Conservation (phyloP, 92 coral and sea anemone species). For the Zoanthus gigantus region DNA sequence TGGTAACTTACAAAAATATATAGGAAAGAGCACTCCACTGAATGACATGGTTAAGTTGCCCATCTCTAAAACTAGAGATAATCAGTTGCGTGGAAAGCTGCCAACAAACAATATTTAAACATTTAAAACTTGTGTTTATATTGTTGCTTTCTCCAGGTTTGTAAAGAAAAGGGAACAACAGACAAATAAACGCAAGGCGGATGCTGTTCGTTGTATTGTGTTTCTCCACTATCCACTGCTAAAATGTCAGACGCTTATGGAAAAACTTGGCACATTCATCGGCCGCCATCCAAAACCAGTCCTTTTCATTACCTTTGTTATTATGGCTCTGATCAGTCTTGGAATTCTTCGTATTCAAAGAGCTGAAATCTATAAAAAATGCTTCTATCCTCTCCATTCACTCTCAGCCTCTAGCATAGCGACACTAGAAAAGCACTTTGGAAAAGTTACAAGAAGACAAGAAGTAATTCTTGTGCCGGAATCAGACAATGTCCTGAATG, state of each 20-base stretch:
- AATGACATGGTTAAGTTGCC: no score
- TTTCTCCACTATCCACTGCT: conserved; percentile 46
- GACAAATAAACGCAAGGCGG: background rate
- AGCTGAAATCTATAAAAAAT: conserved; percentile 17
- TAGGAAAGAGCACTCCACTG: no score
- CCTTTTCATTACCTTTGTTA: conserved; percentile 10
- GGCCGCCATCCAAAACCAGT: conserved; percentile 39
- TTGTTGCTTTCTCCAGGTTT: conserved; percentile 15
- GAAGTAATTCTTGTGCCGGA: conserved; percentile 56
- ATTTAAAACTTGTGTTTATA: no score
- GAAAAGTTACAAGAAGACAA: conserved; percentile 30
- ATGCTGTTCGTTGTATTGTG: conserved; percentile 20
- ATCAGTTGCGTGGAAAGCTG: no score
- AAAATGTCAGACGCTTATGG: conserved; percentile 53
- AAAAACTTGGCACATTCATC: conserved; percentile 48
- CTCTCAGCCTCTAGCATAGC: conserved; percentile 28
- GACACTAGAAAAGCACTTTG: conserved; percentile 32
- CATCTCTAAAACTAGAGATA: no score
- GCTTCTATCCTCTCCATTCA: conserved; percentile 43
- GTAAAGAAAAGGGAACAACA: background rate
- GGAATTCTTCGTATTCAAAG: conserved; percentile 52
- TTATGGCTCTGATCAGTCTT: conserved; percentile 45
- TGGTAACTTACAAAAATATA: no score
- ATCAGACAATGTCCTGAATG: conserved; percentile 53
- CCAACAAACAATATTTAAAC: no score